phyloP scores from a whole-genome alignment of 2,113 vertebrate genomes.

The Anas platyrhynchos region DNA sequence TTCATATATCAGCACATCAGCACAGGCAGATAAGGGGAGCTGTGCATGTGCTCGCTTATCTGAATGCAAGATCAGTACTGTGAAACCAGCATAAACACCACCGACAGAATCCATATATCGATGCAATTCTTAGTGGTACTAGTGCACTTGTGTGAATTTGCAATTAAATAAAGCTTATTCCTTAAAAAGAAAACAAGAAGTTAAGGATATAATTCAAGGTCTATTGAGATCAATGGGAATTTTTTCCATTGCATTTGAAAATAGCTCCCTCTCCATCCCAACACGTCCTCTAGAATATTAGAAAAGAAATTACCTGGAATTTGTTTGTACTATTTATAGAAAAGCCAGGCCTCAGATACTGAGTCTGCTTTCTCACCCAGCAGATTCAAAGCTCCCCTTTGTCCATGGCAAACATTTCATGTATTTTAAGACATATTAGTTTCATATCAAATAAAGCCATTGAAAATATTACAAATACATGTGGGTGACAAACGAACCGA shows the following conservation, averaged over 20 bases:
- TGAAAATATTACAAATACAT: constrained; percentile 22
- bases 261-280: background rate
- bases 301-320: constrained; percentile 21
- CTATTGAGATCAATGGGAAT: constrained; percentile 17
- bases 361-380: background rate
- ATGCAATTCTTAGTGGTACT: constrained; percentile 48
- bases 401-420: background rate
- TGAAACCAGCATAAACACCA: constrained; percentile 57
- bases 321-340: background rate
- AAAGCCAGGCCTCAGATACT: background rate
- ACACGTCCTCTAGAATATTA: background rate
- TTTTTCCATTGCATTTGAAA: background rate
- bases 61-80: constrained; percentile 58
- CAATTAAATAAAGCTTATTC: constrained; percentile 63
- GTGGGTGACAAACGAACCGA: constrained; percentile 45
- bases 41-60: constrained; percentile 29
- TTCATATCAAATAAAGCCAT: constrained; percentile 32
- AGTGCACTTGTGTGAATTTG: constrained; percentile 32
- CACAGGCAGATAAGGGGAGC: constrained; percentile 51
- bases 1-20: constrained; percentile 62
- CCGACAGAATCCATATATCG: constrained; percentile 66
- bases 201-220: constrained; percentile 48
- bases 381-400: background rate
- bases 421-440: background rate
- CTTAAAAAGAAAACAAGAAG: constrained; percentile 59